Evolutionary conservation across 1,140 invertebrate species (phyloP), one percentile per base, ranked within the genome.

Genomic region (Melitaea cinxia): DNA sequence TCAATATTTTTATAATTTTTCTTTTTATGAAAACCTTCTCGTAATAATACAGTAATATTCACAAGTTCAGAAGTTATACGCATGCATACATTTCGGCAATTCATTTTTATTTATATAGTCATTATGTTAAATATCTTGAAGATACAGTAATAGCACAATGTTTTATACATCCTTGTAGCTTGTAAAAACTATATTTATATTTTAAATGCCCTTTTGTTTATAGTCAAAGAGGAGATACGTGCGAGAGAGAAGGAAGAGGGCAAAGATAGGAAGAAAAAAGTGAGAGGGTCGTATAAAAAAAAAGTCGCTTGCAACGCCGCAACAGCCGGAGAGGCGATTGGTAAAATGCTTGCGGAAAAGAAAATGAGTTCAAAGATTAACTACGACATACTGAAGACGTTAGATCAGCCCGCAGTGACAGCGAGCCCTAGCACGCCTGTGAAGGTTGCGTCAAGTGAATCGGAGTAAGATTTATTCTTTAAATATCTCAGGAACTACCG

Each of bases 361-460:
- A 97, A 97, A 82, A 96, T 99, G 61, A 99, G 98, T 0, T 95
- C 94, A 4, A 99, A 99, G 93, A 99, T 99, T 28, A 99, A 99
- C 89, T 99, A 99, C 81, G 98, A 99, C 75, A 98, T 99, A 15
- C 90, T 99, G 10, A 97, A 97, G 78, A 96, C 94, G 79, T 89
- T 98, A 69, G 94, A 94, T 33, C 79, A 86, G 19, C 82, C 88
- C 71, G 69, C 94, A 92, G 83, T 93, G 0, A 74, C 75, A 0
- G n/a, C 72, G 23, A 68, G 74, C 0, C 68, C 79, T 6, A 50
- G 35, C 17, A 42, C 65, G 6, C 52, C 39, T 15, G 42, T 33
- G 5, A 15, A 42, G 23, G 6, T 19, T 21, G n/a, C 39, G 19
- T 19, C 63, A 4, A 17, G 37, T 14, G 42, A 68, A 30, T 55